These are phyloP conservation scores for Episyrphus balteatus DNA, from an alignment of 1,140 invertebrate genomes.

Conservation along the genomic window DNA sequence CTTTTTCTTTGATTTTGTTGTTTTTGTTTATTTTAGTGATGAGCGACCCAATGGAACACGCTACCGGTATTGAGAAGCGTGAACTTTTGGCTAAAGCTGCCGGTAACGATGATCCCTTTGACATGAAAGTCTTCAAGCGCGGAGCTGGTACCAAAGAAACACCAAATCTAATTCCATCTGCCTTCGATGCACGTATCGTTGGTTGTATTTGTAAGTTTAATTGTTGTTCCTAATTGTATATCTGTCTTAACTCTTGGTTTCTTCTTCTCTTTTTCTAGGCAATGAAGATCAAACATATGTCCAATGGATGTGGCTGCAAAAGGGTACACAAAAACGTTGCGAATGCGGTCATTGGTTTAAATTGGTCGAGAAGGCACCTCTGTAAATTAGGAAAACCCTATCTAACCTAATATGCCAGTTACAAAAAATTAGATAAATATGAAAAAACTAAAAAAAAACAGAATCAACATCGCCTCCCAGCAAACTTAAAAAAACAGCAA, in stretches of 20 bases:
- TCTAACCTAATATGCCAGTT: too few relatives aligned
- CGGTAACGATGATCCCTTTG: conserved; percentile 87
- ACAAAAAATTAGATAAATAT: too few relatives aligned
- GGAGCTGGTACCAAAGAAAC: conserved; percentile 69
- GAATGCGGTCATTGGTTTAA: conserved; percentile 96
- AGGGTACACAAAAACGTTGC: conserved; percentile 78
- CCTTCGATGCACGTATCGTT: conserved; percentile 77
- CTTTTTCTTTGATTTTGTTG: too few relatives aligned
- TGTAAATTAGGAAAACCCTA: conserved; percentile 41
- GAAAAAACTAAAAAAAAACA: too few relatives aligned
- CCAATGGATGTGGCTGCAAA: conserved; percentile 90
- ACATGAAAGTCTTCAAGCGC: conserved; percentile 69
- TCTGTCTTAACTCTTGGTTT: neutral
- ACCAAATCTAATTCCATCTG: conserved; percentile 83
- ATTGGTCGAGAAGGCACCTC: conserved; percentile 58
- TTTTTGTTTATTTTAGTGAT: conserved; percentile 42
- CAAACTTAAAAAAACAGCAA: too few relatives aligned
- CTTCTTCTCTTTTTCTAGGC: conserved; percentile 32
- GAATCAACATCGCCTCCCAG: too few relatives aligned
- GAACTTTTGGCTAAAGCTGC: conserved; percentile 72
- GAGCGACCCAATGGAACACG: conserved; percentile 80
- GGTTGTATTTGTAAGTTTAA: conserved; percentile 77
- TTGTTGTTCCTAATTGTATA: neutral
- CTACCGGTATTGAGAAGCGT: conserved; percentile 83
- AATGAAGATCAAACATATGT: conserved; percentile 82